Base-by-base conservation (phyloP, 2,888 invertebrate species). In the Vanessa cardui region DNA sequence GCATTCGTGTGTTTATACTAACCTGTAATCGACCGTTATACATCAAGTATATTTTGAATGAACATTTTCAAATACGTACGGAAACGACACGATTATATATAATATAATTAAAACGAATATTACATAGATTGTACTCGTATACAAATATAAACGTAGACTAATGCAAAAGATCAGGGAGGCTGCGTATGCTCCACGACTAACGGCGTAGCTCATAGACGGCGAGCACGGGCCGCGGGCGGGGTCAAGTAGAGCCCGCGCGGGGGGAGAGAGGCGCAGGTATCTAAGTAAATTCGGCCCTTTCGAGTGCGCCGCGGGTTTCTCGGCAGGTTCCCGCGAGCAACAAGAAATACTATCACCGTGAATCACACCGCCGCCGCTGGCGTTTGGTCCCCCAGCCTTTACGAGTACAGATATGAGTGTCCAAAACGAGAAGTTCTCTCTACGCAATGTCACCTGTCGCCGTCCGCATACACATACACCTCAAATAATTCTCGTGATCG, bases 201-300 rank as follows among this genome's bases (percentile, higher is more conserved):
- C 72, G 71, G 69, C 72, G 69, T 62, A 64, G 71, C 68, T 68
- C 71, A 66, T 70, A 70, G 64, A 67, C 45, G 45, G 63, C 33
- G 54, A 31, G 52, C 21, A 12, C 52, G 50, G 63, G 64, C 64
- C 56, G 58, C 63, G 58, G 46, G 56, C 26, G 54, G 58, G 47
- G 58, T 6, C 54, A 15, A 46, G 62, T 46, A 61, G 54, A 54
- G 64, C 69, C 39, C 64, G 67, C 58, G 49, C 47, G 58, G 66
- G 59, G 66, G 54, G 64, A 45, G 64, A 58, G 44, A 44, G 31
- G 49, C 61, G 62, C 66, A 54, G 66, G 63, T 72, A 72, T 72
- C 69, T 70, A 63, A 61, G 67, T 69, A 69, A 73, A 73, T 73
- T 73, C 77, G 81, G 81, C 80, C 83, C 83, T 82, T 79, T 73